A percentile compares a stretch with the other conserved stretches of the same genome.
phyloP scores from a whole-genome alignment of 2,888 invertebrate genomes.

The Leuctra nigra region DNA sequence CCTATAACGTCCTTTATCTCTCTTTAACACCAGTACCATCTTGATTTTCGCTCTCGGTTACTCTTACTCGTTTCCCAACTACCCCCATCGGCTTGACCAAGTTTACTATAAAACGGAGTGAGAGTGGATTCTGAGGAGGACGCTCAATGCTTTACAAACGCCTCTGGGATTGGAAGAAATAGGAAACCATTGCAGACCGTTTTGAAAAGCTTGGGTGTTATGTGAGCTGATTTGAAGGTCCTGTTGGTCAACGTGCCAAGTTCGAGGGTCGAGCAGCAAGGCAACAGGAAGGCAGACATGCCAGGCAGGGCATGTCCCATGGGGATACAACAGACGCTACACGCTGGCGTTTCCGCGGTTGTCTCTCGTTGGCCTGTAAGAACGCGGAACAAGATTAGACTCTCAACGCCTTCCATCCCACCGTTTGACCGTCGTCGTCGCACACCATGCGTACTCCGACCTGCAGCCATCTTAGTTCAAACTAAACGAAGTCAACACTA shows the following conservation, averaged over 20 bases:
- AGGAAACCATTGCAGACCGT: conserved; percentile 4
- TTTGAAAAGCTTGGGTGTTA: conserved; percentile 3
- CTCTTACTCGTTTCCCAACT: neutral
- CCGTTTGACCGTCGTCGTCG: neutral
- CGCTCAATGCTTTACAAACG: conserved; percentile 3
- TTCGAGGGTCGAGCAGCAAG: neutral
- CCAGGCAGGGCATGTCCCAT: too few relatives aligned
- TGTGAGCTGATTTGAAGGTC: conserved; percentile 1
- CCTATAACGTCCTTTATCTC: neutral
- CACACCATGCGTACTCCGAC: neutral
- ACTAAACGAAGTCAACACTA: neutral
- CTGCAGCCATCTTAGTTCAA: neutral
- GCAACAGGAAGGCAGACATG: too few relatives aligned
- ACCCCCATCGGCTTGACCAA: neutral
- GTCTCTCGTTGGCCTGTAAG: neutral
- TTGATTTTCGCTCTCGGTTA: neutral
- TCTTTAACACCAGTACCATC: neutral
- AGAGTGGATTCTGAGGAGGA: neutral
- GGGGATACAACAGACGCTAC: too few relatives aligned
- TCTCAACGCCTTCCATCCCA: neutral
- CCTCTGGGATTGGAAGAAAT: conserved; percentile 9
- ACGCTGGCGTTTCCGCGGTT: too few relatives aligned
- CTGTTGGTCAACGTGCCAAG: neutral
- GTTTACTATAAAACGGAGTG: neutral
- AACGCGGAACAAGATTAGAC: neutral